Percentiles rank a stretch among this genome's conserved stretches.
phyloP scores from a whole-genome alignment of 1,140 invertebrate species.

The Armadillidium nasatum region DNA sequence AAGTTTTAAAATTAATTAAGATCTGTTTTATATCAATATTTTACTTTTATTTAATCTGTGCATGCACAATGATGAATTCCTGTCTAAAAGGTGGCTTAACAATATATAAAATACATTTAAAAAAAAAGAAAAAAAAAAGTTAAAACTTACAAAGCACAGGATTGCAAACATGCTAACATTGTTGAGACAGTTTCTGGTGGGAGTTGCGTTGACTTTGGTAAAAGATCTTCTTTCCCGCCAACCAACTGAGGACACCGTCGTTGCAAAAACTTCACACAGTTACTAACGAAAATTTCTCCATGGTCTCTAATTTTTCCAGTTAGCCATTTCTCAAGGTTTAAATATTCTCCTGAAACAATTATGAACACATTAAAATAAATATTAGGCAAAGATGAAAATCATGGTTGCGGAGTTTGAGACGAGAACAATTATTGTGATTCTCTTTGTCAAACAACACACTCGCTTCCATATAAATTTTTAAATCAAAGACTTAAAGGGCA shows the following conservation, averaged over 20 bases:
- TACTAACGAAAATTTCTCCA: conserved; percentile 78
- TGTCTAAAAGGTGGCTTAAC: too few relatives aligned
- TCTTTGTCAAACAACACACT: too few relatives aligned
- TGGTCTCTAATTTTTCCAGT: conserved; percentile 97
- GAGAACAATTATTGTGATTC: too few relatives aligned
- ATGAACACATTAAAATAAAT: conserved; percentile 13
- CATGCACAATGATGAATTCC: too few relatives aligned
- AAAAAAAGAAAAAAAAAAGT: too few relatives aligned
- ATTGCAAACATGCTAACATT: conserved; percentile 78
- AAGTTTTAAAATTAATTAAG: too few relatives aligned
- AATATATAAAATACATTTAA: too few relatives aligned
- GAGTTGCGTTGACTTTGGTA: conserved; percentile 61
- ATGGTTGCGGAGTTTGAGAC: too few relatives aligned
- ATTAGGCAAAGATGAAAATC: neutral
- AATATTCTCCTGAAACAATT: conserved; percentile 67
- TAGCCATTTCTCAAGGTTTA: conserved; percentile 98
- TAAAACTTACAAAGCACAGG: conserved; percentile 56
- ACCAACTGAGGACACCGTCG: conserved; percentile 79
- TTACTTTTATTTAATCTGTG: too few relatives aligned
- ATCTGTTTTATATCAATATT: too few relatives aligned
- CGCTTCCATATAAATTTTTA: neutral
- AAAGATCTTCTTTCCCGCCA: conserved; percentile 68
- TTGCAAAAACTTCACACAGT: conserved; percentile 72
- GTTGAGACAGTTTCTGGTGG: conserved; percentile 83
- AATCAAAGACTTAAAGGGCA: neutral